phyloP scores from a whole-genome alignment of 2,797 vertebrate species.

The Naso thynnoides region DNA sequence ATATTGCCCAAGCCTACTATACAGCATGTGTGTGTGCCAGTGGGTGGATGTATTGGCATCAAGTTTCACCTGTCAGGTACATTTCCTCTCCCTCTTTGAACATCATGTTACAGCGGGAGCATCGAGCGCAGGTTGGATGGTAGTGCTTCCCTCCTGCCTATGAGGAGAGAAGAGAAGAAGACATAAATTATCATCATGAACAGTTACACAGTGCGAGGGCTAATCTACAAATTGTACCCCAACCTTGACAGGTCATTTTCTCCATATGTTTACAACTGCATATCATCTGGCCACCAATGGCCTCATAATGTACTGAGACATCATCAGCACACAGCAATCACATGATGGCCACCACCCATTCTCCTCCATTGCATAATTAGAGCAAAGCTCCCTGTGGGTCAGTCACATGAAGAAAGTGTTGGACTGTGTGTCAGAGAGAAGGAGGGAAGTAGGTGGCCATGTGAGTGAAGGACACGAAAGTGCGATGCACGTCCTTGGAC shows the following conservation, averaged over 20 bases:
- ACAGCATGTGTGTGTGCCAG: not conserved
- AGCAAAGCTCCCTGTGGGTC: slow-evolving; percentile 61
- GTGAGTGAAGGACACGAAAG: slow-evolving; percentile 54
- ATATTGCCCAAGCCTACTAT: too few species aligned
- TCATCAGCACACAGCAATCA: slow-evolving; percentile 41
- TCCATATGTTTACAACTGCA: slow-evolving; percentile 50
- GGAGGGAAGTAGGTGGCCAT: slow-evolving; percentile 29
- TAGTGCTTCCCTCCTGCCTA: slow-evolving; percentile 99
- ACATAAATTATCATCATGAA: slow-evolving; percentile 50
- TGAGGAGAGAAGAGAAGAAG: slow-evolving; percentile 21
- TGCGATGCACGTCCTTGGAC: slow-evolving; percentile 57
- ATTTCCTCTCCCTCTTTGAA: slow-evolving; percentile 99
- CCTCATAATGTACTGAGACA: slow-evolving; percentile 38
- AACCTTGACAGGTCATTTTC: slow-evolving; percentile 31
- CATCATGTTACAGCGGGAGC: slow-evolving; percentile 96
- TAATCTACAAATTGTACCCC: slow-evolving; percentile 34
- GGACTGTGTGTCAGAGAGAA: slow-evolving; percentile 3
- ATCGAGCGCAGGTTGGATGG: slow-evolving; percentile 96
- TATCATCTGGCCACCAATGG: slow-evolving; percentile 38
- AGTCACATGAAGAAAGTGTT: slow-evolving; percentile 41
- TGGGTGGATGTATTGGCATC: slow-evolving; percentile 7
- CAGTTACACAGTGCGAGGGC: slow-evolving; percentile 22
- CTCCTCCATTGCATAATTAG: slow-evolving; percentile 56
- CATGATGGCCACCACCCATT: slow-evolving; percentile 38
- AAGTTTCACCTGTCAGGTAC: slow-evolving; percentile 94